Base-by-base conservation (phyloP, 2,797 vertebrate species). In the Alfaro cultratus region DNA sequence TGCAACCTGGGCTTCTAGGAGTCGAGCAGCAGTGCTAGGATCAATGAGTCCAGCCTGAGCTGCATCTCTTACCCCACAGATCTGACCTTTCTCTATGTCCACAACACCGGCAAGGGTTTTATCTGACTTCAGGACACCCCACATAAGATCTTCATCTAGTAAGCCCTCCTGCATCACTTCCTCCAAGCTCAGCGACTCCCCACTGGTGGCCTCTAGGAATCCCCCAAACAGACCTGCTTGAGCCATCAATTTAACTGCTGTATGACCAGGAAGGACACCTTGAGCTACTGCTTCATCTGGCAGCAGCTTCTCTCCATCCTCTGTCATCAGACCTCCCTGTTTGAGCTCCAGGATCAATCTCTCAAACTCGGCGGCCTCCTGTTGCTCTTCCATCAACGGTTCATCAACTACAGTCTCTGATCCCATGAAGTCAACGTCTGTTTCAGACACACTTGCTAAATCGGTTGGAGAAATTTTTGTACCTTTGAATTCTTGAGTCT, bases 1-100 rank as follows among this genome's bases (percentile, higher is more conserved):
- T 0, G 94, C 96, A 68, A 99, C 97, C 84, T 99, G 98, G 1
- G 96, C 97, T 89, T 99, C 97, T 78, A 99, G 90, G 77, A 99
- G 95, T 83, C 94, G 94, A 91, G 86, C 87, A 0, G 96, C 97
- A 0, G 97, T 97, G 85, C 97, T 92, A 39, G 93, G 89, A 88
- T 98, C 96, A 53, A 99, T 94, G 60, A 99, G 91, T 34, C 98
- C 98, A 46, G 90, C 64, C 0, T 91, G 91, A 70, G 96, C 93
- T 1, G 98, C 98, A 15, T 99, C 97, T 80, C 89, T 96, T 80
- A 99, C 26, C 23, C 97, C 97, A 49, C 90, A 90, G 82, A 96
- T 60, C 95, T 91, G n/a, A 76, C 92, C 84, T 94, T 95, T 86
- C 86, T 96, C 90, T 74, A 95, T 95, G 87, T 99, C 97, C 18